Base-by-base conservation (phyloP, 2,888 invertebrate species). In the Dryomyza anilis region DNA sequence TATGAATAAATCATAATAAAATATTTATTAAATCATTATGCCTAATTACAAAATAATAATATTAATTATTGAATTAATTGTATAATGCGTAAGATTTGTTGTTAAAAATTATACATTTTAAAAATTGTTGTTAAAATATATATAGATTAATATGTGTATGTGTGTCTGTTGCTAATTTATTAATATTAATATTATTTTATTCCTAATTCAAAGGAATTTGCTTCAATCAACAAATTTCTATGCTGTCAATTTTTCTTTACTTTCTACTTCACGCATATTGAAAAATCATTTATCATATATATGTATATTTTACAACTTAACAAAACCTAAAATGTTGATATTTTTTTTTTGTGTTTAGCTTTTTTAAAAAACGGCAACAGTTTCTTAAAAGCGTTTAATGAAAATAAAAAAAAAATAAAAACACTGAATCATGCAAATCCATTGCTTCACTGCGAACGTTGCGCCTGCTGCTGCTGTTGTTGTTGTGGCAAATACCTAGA, bases 231-330 rank as follows among this genome's bases (percentile, higher is more conserved):
- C 25, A 23, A 21, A 7, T 43, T 50, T 50, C 27, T 21, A 19
- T 33, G 30, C 12, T 50, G 59, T 46, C 33, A 5, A 45, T 23
- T 29, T 53, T 33, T 33, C 23, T 55, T 36, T 55, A 55, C 55
- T 55, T 55, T 55, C 36, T 36, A 39, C 55, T 55, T 36, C 36
- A 55, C 36, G 53, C 33, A 16, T 45, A 57, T 39, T 27, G 33
- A 43, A 27, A 43, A n/a, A n/a, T n/a, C n/a, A n/a, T n/a, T n/a
- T n/a, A n/a, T n/a, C 19, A 30, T 8, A 16, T 55, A 19, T n/a
- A 55, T 43, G 39, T 45, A 68, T 72, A 72, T 71, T 69, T 70
- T 72, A 72, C 72, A 72, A 69, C 69, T 69, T 72, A 71, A 66
- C 60, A 63, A 67, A 33, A 12, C 27, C 8, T 55, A 10, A 50